phyloP scores from a whole-genome alignment of 2,888 invertebrate genomes.

The Thera britannica region DNA sequence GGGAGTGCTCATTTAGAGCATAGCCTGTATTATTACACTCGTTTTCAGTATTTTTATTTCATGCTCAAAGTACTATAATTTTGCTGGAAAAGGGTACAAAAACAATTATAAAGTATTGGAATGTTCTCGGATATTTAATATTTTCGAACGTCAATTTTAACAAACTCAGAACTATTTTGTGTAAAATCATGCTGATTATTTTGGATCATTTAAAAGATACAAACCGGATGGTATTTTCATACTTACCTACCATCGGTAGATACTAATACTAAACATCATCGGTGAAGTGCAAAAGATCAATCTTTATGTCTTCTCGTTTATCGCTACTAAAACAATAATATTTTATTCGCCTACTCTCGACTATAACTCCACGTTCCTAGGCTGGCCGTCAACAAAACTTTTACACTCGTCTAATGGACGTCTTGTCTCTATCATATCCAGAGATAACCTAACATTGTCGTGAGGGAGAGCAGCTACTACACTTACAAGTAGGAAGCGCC shows the following conservation, averaged over 20 bases:
- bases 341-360: constrained; percentile 23
- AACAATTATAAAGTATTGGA: too few relatives aligned
- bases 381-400: constrained; percentile 51
- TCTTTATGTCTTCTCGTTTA: constrained; percentile 14
- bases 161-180: too few relatives aligned
- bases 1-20: neutral
- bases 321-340: constrained; percentile 26
- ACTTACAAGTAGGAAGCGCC: neutral
- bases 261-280: neutral
- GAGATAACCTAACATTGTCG: constrained; percentile 23
- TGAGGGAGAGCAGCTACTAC: constrained; percentile 12
- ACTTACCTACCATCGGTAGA: neutral
- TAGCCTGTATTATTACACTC: constrained; percentile 5
- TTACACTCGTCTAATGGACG: constrained; percentile 44
- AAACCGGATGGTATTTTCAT: neutral
- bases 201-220: too few relatives aligned
- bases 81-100: too few relatives aligned
- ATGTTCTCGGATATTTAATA: too few relatives aligned
- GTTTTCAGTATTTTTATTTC: constrained; percentile 2
- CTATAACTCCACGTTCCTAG: constrained; percentile 22
- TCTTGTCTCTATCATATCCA: constrained; percentile 41
- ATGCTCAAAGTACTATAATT: neutral
- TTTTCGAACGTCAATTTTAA: too few relatives aligned
- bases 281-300: constrained; percentile 12
- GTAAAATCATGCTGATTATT: too few relatives aligned